Evolutionary conservation across 1,140 invertebrate species (phyloP), one percentile per base, ranked within the genome.

Genomic region (Dendroctonus ponderosae): DNA sequence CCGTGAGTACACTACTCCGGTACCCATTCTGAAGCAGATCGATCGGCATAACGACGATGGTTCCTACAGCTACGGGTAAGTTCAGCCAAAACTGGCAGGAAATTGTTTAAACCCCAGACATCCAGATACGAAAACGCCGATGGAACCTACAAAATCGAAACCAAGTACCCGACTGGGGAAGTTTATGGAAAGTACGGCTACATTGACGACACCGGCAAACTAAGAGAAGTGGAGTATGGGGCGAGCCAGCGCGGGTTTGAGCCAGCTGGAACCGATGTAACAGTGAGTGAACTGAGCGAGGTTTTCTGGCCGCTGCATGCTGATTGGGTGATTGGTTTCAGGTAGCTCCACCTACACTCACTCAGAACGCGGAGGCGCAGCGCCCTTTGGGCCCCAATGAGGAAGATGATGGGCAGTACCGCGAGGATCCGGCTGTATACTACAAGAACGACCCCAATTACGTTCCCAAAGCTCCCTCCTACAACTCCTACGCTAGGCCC

Each of bases 141-240:
- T 75, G 93, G 93, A n/a, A 89, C 90, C 38, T 94, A 92, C 82
- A 95, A 95, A 79, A 93, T 95, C 64, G 93, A 96, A 78, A 93
- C 91, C 0, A 93, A 92, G 76, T 91, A 91, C 70, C 84, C 89
- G 0, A 89, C 85, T 26, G 91, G 91, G 0, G 90, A 92, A 72
- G 89, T 93, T 5, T 89, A 88, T 44, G 92, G 92, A 51, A 91
- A 92, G 76, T 89, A 91, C 73, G 87, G 90, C 14, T 94, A 93
- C 77, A 84, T 92, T 0, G 92, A 93, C 70, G 91, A 91, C 70
- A 80, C 81, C 11, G 91, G 92, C 11, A 85, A 85, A 71, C 66
- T 87, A 0, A 83, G 85, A 7, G 87, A 89, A 74, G 82, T 90
- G 5, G 89, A 91, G 62, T 93, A 93, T 72, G 90, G 90, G n/a